Percentiles rank a stretch among this genome's conserved stretches.
phyloP scores from a whole-genome alignment of 1,140 invertebrate genomes.

The Propsilocerus akamusi region DNA sequence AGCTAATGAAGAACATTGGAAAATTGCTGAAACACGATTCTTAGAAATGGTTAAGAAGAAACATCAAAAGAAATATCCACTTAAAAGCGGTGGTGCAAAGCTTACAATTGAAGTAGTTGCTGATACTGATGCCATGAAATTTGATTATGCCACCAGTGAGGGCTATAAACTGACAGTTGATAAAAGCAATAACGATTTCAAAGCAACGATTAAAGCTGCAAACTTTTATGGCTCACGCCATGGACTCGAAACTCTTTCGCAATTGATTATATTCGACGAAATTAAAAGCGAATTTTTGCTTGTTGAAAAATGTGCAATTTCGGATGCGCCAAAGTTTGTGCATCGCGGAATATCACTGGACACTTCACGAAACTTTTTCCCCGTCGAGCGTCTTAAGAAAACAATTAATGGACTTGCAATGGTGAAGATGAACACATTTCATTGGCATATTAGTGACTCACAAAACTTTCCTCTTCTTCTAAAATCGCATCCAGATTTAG shows the following conservation, averaged over 20 bases:
- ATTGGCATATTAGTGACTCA: constrained; percentile 71
- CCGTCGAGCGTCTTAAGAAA: constrained; percentile 39
- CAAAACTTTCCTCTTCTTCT: constrained; percentile 64
- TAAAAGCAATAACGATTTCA: constrained; percentile 26
- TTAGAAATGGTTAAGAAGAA: not conserved
- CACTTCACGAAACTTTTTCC: constrained; percentile 48
- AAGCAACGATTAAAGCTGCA: constrained; percentile 33
- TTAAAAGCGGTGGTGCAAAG: not conserved
- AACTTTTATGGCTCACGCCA: constrained; percentile 50
- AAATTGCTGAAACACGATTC: not conserved
- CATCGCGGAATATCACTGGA: constrained; percentile 53
- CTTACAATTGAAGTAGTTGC: not conserved
- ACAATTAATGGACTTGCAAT: constrained; percentile 55
- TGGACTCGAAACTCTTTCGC: constrained; percentile 48
- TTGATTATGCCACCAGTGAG: constrained; percentile 40
- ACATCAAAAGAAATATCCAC: not conserved
- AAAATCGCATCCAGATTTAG: constrained; percentile 37
- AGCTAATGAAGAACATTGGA: not conserved
- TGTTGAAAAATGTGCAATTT: constrained; percentile 31
- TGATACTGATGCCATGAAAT: constrained; percentile 20
- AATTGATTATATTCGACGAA: constrained; percentile 46
- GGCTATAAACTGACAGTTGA: constrained; percentile 34
- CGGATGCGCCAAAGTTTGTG: constrained; percentile 42
- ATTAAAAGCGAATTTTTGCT: constrained; percentile 33
- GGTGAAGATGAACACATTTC: constrained; percentile 59